phyloP scores from a whole-genome alignment of 2,113 vertebrate genomes.

The Scomber scombrus region DNA sequence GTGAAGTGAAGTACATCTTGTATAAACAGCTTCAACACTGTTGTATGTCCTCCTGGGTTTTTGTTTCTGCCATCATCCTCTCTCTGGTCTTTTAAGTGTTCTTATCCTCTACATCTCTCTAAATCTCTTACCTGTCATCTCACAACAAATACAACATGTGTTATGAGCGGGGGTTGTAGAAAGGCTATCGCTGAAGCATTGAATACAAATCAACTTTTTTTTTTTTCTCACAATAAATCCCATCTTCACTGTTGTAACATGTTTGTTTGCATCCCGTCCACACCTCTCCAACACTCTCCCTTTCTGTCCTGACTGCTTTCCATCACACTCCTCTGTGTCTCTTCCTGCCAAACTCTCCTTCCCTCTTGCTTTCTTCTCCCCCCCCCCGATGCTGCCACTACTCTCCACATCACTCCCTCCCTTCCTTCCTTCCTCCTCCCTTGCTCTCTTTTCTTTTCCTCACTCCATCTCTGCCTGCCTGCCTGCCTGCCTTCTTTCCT shows the following conservation, averaged over 20 bases:
- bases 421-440: background rate
- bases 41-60: conserved; percentile 17
- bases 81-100: conserved; percentile 42
- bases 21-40: conserved; percentile 12
- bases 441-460: background rate
- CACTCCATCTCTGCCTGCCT: background rate
- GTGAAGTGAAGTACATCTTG: background rate
- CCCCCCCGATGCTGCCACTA: conserved; percentile 18
- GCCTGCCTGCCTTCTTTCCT: conserved; percentile 43
- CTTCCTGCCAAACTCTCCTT: conserved; percentile 44
- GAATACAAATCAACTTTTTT: conserved; percentile 64
- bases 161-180: conserved; percentile 38
- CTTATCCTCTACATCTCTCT: conserved; percentile 29
- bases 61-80: conserved; percentile 26
- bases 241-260: conserved; percentile 27
- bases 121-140: conserved; percentile 42
- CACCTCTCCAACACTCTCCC: conserved; percentile 34
- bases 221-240: conserved; percentile 41
- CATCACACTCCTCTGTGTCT: conserved; percentile 41
- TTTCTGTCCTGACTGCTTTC: conserved; percentile 48
- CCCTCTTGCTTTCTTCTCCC: conserved; percentile 40
- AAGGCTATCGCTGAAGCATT: conserved; percentile 53
- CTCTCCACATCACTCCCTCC: conserved; percentile 12
- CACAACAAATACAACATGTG: conserved; percentile 61
- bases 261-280: conserved; percentile 49